Conservation (phyloP, 1,140 invertebrate genomes). For the Macrobrachium rosenbergii region DNA sequence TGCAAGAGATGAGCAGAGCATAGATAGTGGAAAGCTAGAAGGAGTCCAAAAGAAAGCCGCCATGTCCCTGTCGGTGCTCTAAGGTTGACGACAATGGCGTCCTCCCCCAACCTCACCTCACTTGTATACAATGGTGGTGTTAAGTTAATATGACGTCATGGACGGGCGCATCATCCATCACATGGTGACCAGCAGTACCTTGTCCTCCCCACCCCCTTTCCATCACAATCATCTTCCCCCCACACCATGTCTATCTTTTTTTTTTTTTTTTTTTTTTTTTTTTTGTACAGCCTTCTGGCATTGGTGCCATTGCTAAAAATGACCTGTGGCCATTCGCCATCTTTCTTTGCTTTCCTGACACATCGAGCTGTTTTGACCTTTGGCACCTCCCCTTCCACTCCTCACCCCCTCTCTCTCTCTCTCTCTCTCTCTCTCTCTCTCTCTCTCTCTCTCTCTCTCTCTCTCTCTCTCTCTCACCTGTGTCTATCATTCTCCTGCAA, state of each 20-base stretch:
- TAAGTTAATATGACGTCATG: too few species aligned
- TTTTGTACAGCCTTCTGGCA: too few species aligned
- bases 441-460: background rate
- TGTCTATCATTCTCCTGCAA: background rate
- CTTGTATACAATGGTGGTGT: too few species aligned
- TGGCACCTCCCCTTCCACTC: background rate
- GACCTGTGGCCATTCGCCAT: too few species aligned
- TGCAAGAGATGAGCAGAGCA: background rate
- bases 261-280: background rate
- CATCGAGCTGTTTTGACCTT: background rate
- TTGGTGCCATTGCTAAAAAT: too few species aligned
- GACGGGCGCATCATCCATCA: too few species aligned
- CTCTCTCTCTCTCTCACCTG: background rate
- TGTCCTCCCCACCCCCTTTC: too few species aligned
- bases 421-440: background rate
- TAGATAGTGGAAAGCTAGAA: background rate
- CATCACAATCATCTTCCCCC: background rate
- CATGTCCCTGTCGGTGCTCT: background rate
- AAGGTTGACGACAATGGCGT: background rate
- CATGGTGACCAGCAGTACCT: too few species aligned
- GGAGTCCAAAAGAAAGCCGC: background rate
- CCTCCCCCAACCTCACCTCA: too few species aligned
- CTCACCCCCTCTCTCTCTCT: background rate
- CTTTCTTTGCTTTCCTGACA: too few species aligned
- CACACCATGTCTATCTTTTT: background rate